Evolutionary conservation across 2,888 invertebrate genomes (phyloP), one percentile per base, ranked within the genome.

Genomic region (Papilio protenor): DNA sequence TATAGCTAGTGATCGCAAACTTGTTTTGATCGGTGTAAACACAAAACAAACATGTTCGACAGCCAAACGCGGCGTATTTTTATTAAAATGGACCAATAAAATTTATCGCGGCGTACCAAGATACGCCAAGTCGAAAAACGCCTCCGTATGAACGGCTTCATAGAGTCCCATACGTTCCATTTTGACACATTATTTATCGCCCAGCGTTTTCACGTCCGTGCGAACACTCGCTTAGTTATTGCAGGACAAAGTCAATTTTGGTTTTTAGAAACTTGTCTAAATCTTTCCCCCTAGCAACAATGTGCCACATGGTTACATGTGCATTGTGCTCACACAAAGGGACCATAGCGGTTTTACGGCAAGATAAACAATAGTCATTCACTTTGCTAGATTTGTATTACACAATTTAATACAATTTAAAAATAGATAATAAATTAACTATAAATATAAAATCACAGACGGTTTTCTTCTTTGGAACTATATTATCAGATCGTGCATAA

Each of bases 391-490:
- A 69, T 45, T 45, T 21, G 12, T 12, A 18, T 4, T 4, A 45
- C n/a, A 18, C 4, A 40, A 40, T 3, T 2, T 40, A 40, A 5
- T 16, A 33, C n/a, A n/a, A n/a, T 40, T 40, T n/a, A 40, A 64
- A 64, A 64, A 64, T 64, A 64, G 64, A 40, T 64, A 64, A n/a
- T 40, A 81, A 86, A 86, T 82, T 84, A 85, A 80, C 73, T 83
- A 83, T 85, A 84, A 82, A 86, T 85, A 81, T 85, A 85, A 85
- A 81, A 94, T 94, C 93, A 93, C 94, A 94, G 93, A 88, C 81
- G 77, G 82, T 84, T 89, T 90, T 85, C 85, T 89, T 89, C 86
- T 91, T 93, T 91, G 92, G 92, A 90, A 91, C 87, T 88, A 85
- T 80, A 81, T 79, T 83, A 85, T 91, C 90, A 93, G 92, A 93